Evolutionary conservation across 2,113 vertebrate genomes (phyloP).

Genomic region (Megaceryle maxima): DNA sequence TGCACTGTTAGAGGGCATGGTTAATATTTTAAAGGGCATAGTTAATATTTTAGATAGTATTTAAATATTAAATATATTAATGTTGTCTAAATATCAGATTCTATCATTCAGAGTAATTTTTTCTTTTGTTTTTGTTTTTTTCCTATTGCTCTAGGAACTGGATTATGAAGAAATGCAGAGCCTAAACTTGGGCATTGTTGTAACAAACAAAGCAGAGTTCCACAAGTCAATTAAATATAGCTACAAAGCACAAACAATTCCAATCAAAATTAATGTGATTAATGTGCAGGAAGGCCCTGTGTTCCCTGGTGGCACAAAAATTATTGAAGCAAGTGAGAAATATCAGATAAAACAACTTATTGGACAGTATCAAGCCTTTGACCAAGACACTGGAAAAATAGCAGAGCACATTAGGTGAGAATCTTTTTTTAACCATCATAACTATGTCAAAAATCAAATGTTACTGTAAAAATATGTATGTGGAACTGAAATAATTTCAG

Average conservation of each 20-base stretch:
- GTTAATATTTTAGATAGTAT: neutral
- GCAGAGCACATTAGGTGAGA: conserved; percentile 68
- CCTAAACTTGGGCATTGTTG: conserved; percentile 66
- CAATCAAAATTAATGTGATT: conserved; percentile 75
- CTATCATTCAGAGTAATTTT: neutral
- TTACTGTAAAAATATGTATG: neutral
- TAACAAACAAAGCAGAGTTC: conserved; percentile 81
- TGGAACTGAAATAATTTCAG: neutral
- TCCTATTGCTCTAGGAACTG: conserved; percentile 59
- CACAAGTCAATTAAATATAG: conserved; percentile 72
- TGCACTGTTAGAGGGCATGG: too few relatives aligned
- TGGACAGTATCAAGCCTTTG: conserved; percentile 75
- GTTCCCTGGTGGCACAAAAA: conserved; percentile 64
- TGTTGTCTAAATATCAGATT: neutral
- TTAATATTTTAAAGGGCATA: too few relatives aligned
- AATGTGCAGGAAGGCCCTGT: conserved; percentile 74
- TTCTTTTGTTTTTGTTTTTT: neutral
- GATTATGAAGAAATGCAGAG: conserved; percentile 76
- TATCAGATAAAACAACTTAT: conserved; percentile 40
- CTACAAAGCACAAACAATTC: conserved; percentile 62
- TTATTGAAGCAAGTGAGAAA: conserved; percentile 54
- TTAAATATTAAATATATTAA: neutral
- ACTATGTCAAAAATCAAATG: neutral
- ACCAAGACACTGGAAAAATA: conserved; percentile 71
- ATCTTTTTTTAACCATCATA: neutral